Base-by-base conservation (phyloP, 1,140 invertebrate genomes). In the Drosophila melanica region DNA sequence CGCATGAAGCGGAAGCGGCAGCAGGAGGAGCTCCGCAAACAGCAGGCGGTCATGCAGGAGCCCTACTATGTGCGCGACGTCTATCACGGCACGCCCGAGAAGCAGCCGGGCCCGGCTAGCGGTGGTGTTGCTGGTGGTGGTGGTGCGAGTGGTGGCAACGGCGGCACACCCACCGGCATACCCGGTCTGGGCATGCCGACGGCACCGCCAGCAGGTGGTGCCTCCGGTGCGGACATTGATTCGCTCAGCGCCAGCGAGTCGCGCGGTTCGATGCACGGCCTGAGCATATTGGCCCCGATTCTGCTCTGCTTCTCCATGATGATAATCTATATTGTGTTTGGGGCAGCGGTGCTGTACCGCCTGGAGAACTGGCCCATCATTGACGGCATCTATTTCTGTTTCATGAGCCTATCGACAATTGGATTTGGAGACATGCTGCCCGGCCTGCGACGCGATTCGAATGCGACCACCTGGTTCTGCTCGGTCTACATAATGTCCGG, bases 401-500 rank as follows among this genome's bases (percentile, higher is more conserved):
- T 98, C 92, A 97, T 98, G 94, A 97, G 97, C 77, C 93, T 98
- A 51, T 97, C 96, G 70, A 98, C 98, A 6, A 98, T 98, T 72
- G 97, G 97, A 3, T 98, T 98, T 81, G 97, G 97, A 8, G 96
- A 98, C 87, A 95, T 97, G 92, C 95, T 97, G 16, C 97, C 97
- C 2, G 97, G 96, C n/a, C 94, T 94, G 45, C 94, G 94, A 79
- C 92, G 93, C 27, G 94, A 94, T 74, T 95, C 95, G 7, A 94
- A 94, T 76, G 75, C 87, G 47, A 90, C 90, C 60, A 94, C 97
- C 45, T 97, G 96, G 96, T 97, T 98, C 92, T 98, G 97, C 92
- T 98, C 98, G 44, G 94, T 98, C 73, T 99, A 99, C 92, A 96
- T 99, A 64, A 96, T 99, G 92, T 96, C 97, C 30, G 98, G 98